Conservation (phyloP, 2,888 invertebrate species). For the Cataglyphis albicans region DNA sequence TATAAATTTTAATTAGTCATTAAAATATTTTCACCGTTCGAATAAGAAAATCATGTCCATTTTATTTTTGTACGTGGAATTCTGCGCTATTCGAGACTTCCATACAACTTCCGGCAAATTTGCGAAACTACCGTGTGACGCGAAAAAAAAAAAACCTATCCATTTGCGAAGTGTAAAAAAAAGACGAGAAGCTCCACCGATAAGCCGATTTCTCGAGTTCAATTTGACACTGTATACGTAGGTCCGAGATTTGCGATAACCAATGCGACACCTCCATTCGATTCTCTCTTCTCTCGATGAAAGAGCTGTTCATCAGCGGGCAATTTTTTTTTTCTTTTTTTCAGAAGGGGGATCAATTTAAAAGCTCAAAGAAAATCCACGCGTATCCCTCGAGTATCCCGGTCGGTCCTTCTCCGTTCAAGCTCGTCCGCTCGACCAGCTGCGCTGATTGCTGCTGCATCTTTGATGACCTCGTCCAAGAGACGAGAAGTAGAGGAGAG, state of each 20-base stretch:
- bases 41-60: not conserved
- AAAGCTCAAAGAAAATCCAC: slow-evolving; percentile 83
- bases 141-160: not conserved
- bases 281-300: slow-evolving; percentile 25
- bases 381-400: slow-evolving; percentile 77
- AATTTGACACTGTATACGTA: slow-evolving; percentile 44
- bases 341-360: slow-evolving; percentile 79
- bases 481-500: slow-evolving; percentile 76
- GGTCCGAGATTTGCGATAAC: slow-evolving; percentile 5
- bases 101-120: not conserved
- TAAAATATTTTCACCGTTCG: not conserved
- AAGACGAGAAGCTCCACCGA: not conserved
- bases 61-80: not conserved
- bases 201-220: slow-evolving; percentile 50
- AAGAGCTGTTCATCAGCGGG: slow-evolving; percentile 37
- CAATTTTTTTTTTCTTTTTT: slow-evolving; percentile 41
- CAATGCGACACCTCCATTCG: slow-evolving; percentile 36
- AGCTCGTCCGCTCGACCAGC: slow-evolving; percentile 83
- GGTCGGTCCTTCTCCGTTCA: slow-evolving; percentile 70
- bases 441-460: slow-evolving; percentile 86
- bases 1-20: not conserved
- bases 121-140: not conserved
- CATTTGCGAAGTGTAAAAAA: slow-evolving; percentile 5
- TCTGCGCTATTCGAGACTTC: not conserved
- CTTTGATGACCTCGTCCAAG: slow-evolving; percentile 86